These are phyloP conservation scores for Thamnaconus septentrionalis DNA, from an alignment of 2,113 vertebrate genomes.

Conservation along the genomic window DNA sequence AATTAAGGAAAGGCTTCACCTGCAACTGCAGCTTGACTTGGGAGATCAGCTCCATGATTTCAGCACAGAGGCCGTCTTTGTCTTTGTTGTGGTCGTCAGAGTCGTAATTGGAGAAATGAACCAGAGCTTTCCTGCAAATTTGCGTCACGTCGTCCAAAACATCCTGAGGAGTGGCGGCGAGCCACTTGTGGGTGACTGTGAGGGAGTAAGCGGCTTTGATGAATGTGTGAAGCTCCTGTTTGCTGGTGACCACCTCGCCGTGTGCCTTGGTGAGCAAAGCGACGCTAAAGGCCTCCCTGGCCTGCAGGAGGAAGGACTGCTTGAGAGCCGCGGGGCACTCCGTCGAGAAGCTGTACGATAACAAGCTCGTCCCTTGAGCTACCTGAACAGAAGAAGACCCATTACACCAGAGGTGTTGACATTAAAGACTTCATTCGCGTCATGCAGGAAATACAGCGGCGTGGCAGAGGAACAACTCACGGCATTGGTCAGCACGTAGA, in stretches of 20 bases:
- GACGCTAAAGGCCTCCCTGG: constrained; percentile 86
- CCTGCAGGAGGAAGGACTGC: constrained; percentile 73
- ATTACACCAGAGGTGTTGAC: background rate
- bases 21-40: constrained; percentile 71
- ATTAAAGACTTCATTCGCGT: too few relatives aligned
- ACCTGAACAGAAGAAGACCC: constrained; percentile 70
- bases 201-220: constrained; percentile 88
- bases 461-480: constrained; percentile 64
- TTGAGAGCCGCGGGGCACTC: constrained; percentile 74
- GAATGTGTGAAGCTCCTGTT: constrained; percentile 90
- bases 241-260: constrained; percentile 75
- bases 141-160: constrained; percentile 23
- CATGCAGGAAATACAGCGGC: too few relatives aligned
- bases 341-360: constrained; percentile 85
- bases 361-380: constrained; percentile 85
- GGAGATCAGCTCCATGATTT: constrained; percentile 79
- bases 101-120: constrained; percentile 72
- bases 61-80: constrained; percentile 68
- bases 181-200: constrained; percentile 74
- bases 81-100: constrained; percentile 69
- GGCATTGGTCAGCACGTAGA: constrained; percentile 89
- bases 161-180: constrained; percentile 50
- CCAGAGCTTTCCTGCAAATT: constrained; percentile 80
- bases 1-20: constrained; percentile 76
- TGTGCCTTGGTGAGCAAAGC: constrained; percentile 84